Conservation (phyloP, 1,140 invertebrate genomes). For the Zaprionus gabonicus region DNA sequence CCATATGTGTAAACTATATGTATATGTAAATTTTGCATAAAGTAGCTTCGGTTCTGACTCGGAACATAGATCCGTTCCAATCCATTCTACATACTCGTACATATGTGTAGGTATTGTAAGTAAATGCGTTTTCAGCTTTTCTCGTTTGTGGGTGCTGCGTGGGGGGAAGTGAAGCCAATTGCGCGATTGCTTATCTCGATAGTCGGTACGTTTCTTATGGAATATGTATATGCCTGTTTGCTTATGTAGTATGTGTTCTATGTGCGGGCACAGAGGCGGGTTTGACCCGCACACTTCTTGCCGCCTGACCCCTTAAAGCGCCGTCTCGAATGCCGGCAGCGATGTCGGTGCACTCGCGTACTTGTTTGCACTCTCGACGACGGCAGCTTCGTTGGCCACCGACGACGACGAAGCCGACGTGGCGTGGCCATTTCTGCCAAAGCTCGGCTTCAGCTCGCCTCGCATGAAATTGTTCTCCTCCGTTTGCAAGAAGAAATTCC, state of each 20-base stretch:
- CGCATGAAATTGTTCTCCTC: slow-evolving; percentile 85
- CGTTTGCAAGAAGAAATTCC: slow-evolving; percentile 83
- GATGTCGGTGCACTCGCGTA: slow-evolving; percentile 47
- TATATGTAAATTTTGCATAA: slow-evolving; percentile 64
- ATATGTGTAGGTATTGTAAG: slow-evolving; percentile 50
- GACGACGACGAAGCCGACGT: not conserved
- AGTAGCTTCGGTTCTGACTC: slow-evolving; percentile 76
- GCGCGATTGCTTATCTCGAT: slow-evolving; percentile 61
- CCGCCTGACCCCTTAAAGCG: slow-evolving; percentile 52
- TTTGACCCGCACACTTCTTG: slow-evolving; percentile 59
- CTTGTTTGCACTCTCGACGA: slow-evolving; percentile 53
- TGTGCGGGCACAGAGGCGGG: slow-evolving; percentile 26
- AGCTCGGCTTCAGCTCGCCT: slow-evolving; percentile 77
- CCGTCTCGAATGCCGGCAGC: slow-evolving; percentile 78
- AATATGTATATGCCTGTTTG: slow-evolving; percentile 57
- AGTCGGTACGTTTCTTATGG: slow-evolving; percentile 65
- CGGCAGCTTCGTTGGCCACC: not conserved
- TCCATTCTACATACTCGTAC: slow-evolving; percentile 4
- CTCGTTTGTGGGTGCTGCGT: slow-evolving; percentile 11
- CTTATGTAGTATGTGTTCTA: slow-evolving; percentile 10
- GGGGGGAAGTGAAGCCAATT: slow-evolving; percentile 33
- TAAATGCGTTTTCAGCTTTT: slow-evolving; percentile 57
- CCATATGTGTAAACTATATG: slow-evolving; percentile 3
- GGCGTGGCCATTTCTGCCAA: slow-evolving; percentile 42
- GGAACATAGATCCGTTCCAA: slow-evolving; percentile 32